Percentiles rank a stretch among this genome's conserved stretches.
These are phyloP conservation scores for Hirtodrosophila trivittata DNA, from an alignment of 2,888 invertebrate species.

Conservation along the genomic window DNA sequence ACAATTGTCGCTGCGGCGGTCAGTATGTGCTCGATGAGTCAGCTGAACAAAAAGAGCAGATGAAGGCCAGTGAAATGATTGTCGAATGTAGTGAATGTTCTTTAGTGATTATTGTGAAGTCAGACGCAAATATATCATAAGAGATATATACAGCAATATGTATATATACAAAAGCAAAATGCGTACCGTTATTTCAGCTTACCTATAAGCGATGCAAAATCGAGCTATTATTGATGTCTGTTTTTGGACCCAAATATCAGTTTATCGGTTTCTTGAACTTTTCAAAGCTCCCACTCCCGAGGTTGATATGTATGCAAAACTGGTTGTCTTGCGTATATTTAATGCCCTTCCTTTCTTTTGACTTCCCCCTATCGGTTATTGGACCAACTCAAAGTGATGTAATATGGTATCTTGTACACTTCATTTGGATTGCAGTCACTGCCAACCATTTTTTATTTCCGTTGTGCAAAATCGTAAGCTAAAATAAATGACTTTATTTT, in stretches of 20 bases:
- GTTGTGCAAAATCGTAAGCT: slow-evolving; percentile 49
- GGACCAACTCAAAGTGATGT: slow-evolving; percentile 60
- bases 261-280: slow-evolving; percentile 67
- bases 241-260: slow-evolving; percentile 11
- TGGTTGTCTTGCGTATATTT: slow-evolving; percentile 59
- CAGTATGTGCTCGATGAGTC: slow-evolving; percentile 81
- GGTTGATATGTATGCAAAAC: slow-evolving; percentile 48
- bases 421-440: slow-evolving; percentile 45
- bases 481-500: slow-evolving; percentile 54
- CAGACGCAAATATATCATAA: slow-evolving; percentile 39
- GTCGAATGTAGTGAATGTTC: slow-evolving; percentile 90
- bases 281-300: slow-evolving; percentile 4
- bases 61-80: slow-evolving; percentile 83
- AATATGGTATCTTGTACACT: slow-evolving; percentile 37
- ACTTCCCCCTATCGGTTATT: slow-evolving; percentile 27
- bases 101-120: slow-evolving; percentile 86
- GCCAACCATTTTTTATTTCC: slow-evolving; percentile 54
- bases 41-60: slow-evolving; percentile 53
- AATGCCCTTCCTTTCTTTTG: slow-evolving; percentile 51
- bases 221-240: slow-evolving; percentile 32
- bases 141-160: slow-evolving; percentile 13
- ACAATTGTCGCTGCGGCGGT: slow-evolving; percentile 90
- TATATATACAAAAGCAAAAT: slow-evolving; percentile 6
- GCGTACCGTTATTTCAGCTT: slow-evolving; percentile 16
- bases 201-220: slow-evolving; percentile 13